These are phyloP conservation scores for Microhierax caerulescens DNA, from an alignment of 2,797 vertebrate species.

Conservation along the genomic window DNA sequence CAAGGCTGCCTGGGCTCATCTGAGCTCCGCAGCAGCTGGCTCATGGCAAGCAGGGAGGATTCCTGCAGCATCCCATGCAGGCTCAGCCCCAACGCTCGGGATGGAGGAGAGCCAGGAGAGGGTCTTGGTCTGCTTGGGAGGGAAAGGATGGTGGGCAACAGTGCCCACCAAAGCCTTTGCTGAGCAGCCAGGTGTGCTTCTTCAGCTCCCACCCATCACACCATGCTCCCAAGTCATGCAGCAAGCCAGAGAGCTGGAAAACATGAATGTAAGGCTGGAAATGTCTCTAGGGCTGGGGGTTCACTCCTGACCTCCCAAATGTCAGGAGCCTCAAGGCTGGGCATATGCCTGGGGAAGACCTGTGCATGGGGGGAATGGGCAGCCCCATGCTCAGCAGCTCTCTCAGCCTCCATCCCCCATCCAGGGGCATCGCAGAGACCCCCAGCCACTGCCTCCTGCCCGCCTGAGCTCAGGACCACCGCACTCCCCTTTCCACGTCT, in stretches of 20 bases:
- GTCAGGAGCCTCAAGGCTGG: neutral
- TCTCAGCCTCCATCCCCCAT: accelerated
- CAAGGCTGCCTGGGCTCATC: neutral
- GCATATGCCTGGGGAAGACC: accelerated
- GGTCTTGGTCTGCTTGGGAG: neutral
- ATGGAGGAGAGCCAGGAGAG: neutral
- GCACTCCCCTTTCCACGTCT: accelerated
- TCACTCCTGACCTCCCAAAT: neutral
- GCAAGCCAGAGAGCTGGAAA: neutral
- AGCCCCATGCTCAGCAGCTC: accelerated
- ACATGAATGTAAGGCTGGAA: accelerated
- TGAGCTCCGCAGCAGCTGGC: neutral
- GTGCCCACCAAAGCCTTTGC: neutral
- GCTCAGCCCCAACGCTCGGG: accelerated
- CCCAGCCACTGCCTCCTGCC: neutral
- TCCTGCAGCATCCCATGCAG: accelerated
- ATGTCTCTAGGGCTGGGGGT: neutral
- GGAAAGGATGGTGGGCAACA: accelerated
- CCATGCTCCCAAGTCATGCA: accelerated
- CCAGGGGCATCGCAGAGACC: neutral
- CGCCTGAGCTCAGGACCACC: accelerated
- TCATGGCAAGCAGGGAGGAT: accelerated
- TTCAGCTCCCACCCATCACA: neutral
- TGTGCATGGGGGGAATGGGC: accelerated
- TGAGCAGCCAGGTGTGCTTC: neutral